Evolutionary conservation across 1,140 invertebrate species (phyloP), one percentile per base, ranked within the genome.

Genomic region (Platyscapa corneri): DNA sequence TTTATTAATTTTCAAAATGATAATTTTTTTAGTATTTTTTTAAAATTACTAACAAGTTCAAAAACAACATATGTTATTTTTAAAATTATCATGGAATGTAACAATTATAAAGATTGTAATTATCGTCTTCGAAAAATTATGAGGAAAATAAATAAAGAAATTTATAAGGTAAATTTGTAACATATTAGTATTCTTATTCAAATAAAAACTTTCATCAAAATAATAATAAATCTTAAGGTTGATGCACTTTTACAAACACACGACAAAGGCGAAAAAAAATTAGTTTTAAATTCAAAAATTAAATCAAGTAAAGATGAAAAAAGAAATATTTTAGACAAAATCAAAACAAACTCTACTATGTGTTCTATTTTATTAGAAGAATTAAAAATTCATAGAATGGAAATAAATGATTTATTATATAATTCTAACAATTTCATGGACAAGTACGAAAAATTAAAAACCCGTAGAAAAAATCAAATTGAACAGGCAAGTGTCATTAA

Each of bases 51-150:
- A 37, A 37, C 16, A 70, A 23, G 34, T 70, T 37, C 20, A 39
- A 70, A 70, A 70, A 37, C 20, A 32, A 37, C 6, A 12, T 70
- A 23, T 16, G 23, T 20, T 5, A 70, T 23, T 70, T 70, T 27
- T 23, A 60, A 60, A 37, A 60, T 23, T 67, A 82, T 0, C 3
- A 75, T 60, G 81, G 32, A 75, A 10, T 82, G 81, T 37, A n/a
- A 76, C 16, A 75, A 80, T 64, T 12, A 39, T 16, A 80, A 82
- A 60, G 32, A 67, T 8, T 85, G 84, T 39, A 85, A 85, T 34
- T n/a, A 5, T 37, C 46, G 49, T 20, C 46, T 85, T 18, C 10
- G 39, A 39, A 85, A 82, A 77, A 16, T 82, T 1, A 82, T 82
- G 16, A 37, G 30, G 64, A 82, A 76, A 60, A 37, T 60, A 37